These are phyloP conservation scores for Heliocidaris erythrogramma DNA, from an alignment of 35 echinoderm and acorn worm species.

Conservation along the genomic window DNA sequence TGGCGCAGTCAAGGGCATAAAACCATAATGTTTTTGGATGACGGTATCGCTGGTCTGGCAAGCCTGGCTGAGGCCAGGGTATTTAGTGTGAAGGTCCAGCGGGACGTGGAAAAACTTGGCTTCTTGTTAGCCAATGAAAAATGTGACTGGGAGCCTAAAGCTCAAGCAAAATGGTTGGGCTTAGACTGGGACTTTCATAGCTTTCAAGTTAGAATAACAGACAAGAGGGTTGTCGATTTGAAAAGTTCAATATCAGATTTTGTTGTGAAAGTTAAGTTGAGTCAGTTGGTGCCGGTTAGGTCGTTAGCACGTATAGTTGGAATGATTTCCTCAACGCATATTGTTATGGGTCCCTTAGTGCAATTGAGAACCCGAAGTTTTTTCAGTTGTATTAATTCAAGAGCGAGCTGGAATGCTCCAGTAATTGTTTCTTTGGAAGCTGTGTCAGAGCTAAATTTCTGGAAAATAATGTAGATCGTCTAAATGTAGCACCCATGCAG, in stretches of 20 bases:
- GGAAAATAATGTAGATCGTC: background rate
- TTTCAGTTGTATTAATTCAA: slow-evolving; percentile 31
- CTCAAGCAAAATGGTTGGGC: slow-evolving; percentile 19
- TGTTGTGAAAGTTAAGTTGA: background rate
- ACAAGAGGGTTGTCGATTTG: background rate
- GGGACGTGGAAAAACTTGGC: background rate
- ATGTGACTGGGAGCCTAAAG: slow-evolving; percentile 39
- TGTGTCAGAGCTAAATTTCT: slow-evolving; percentile 17
- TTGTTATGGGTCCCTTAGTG: slow-evolving; percentile 2
- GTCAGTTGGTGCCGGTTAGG: background rate
- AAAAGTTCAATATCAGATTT: background rate
- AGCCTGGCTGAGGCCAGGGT: background rate
- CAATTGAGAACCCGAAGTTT: slow-evolving; percentile 1
- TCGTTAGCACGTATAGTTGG: background rate
- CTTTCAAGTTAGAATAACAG: background rate
- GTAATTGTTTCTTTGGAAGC: background rate
- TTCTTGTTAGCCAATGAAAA: slow-evolving; percentile 39
- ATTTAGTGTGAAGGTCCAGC: background rate
- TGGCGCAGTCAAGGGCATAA: slow-evolving; percentile 34
- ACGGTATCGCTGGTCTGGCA: background rate
- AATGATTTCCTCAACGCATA: slow-evolving; percentile 2
- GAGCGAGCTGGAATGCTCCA: slow-evolving; percentile 51
- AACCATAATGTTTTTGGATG: slow-evolving; percentile 50
- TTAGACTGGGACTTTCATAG: slow-evolving; percentile 35
- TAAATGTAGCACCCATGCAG: background rate